Conservation (phyloP, 2,113 vertebrate species). For the Psephotus haematonotus region DNA sequence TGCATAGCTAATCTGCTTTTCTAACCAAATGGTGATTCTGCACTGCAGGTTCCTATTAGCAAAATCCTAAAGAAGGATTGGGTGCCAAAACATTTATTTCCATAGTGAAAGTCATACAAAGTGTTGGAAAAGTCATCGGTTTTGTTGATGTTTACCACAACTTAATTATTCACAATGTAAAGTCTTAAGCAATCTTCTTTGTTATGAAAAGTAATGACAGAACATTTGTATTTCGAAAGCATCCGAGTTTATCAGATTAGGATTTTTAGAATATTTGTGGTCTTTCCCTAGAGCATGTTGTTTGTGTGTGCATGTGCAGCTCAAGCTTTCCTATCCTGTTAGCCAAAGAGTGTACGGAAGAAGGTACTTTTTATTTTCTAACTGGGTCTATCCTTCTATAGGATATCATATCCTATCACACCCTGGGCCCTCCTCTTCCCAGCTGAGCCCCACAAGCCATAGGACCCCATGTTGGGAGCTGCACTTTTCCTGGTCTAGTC, state of each 20-base stretch:
- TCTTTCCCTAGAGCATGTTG: constrained; percentile 9
- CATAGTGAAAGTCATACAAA: not conserved
- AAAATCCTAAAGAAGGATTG: not conserved
- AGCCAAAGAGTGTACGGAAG: not conserved
- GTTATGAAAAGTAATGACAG: constrained; percentile 45
- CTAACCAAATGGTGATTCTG: constrained; percentile 5
- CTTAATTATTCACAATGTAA: not conserved
- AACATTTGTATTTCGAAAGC: constrained; percentile 37
- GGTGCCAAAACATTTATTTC: constrained; percentile 14
- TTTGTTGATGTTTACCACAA: constrained; percentile 24
- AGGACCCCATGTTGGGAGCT: not conserved
- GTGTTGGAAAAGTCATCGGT: constrained; percentile 17
- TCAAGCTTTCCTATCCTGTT: not conserved
- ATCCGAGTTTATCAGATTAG: constrained; percentile 57
- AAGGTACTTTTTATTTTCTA: not conserved
- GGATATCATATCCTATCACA: not conserved
- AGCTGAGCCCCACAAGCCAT: not conserved
- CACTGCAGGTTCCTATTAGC: not conserved
- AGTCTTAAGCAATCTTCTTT: constrained; percentile 5
- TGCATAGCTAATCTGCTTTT: constrained; percentile 47
- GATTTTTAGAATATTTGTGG: constrained; percentile 50
- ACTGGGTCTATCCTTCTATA: not conserved
- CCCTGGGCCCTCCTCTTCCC: not conserved
- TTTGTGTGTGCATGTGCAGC: constrained; percentile 3
- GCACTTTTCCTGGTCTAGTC: not conserved